Conservation (phyloP, 2,888 invertebrate genomes). For the Rhamphomyia laevipes region DNA sequence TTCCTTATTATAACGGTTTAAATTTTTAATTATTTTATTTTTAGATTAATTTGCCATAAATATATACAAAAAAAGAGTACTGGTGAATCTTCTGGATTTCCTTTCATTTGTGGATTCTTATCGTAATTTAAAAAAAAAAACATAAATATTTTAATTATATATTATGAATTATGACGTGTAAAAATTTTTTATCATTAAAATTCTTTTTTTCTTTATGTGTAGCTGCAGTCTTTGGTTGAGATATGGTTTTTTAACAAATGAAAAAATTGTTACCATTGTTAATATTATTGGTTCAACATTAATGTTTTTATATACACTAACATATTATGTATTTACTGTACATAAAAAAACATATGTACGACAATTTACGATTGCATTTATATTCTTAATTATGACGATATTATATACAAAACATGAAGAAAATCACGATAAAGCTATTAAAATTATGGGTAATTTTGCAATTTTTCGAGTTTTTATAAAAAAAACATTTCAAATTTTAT, state of each 20-base stretch:
- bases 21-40: constrained; percentile 25
- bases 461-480: background rate
- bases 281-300: constrained; percentile 62
- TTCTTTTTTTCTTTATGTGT: constrained; percentile 15
- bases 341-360: constrained; percentile 54
- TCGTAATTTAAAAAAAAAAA: constrained; percentile 47
- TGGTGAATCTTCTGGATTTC: constrained; percentile 62
- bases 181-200: background rate
- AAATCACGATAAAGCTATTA: constrained; percentile 41
- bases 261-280: constrained; percentile 59
- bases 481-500: background rate
- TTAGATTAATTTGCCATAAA: constrained; percentile 63
- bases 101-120: constrained; percentile 64
- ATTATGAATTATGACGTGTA: background rate
- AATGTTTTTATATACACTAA: constrained; percentile 55
- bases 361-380: constrained; percentile 45
- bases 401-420: constrained; percentile 47
- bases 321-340: constrained; percentile 61
- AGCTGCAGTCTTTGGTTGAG: constrained; percentile 69
- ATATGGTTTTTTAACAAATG: constrained; percentile 64
- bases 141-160: background rate
- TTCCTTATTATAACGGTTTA: background rate
- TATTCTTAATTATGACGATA: constrained; percentile 43
- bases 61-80: constrained; percentile 62
- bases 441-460: constrained; percentile 46